phyloP scores from a whole-genome alignment of 2,797 vertebrate species.

The Threskiornis aethiopicus region DNA sequence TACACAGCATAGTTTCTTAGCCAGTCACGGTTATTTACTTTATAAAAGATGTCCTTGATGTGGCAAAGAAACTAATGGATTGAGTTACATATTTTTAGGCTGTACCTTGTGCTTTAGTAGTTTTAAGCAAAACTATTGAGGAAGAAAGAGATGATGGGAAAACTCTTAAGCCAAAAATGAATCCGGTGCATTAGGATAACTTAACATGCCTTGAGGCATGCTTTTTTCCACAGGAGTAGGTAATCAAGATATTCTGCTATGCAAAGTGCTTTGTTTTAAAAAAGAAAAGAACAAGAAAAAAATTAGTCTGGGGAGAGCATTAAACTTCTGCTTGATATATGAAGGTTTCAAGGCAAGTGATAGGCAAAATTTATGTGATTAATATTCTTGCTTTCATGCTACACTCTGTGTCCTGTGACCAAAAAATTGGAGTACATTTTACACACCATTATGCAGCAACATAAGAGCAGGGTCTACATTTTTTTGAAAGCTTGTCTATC shows the following conservation, averaged over 20 bases:
- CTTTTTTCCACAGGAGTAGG: neutral
- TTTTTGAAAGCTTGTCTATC: constrained; percentile 34
- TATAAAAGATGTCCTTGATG: constrained; percentile 23
- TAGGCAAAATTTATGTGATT: constrained; percentile 24
- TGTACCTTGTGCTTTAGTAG: constrained; percentile 6
- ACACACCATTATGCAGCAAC: constrained; percentile 18
- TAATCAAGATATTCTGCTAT: neutral
- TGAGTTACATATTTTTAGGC: neutral
- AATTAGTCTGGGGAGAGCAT: neutral
- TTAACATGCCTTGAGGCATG: neutral
- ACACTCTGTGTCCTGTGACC: constrained; percentile 11
- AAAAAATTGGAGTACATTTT: constrained; percentile 54
- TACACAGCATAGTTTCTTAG: neutral
- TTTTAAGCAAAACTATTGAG: constrained; percentile 46
- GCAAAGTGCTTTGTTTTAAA: neutral
- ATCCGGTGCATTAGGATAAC: neutral
- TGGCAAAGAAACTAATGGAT: neutral
- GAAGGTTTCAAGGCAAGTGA: constrained; percentile 35
- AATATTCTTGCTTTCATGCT: constrained; percentile 27
- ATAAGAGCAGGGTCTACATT: neutral
- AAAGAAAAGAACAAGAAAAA: neutral
- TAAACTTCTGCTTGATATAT: neutral
- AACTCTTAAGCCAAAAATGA: constrained; percentile 40
- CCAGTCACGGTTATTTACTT: constrained; percentile 6
- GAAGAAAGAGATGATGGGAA: constrained; percentile 40